A percentile compares a stretch with the other conserved stretches of the same genome.
Evolutionary conservation across 2,888 invertebrate species (phyloP).

Genomic region (Leptinotarsa tumamoca): DNA sequence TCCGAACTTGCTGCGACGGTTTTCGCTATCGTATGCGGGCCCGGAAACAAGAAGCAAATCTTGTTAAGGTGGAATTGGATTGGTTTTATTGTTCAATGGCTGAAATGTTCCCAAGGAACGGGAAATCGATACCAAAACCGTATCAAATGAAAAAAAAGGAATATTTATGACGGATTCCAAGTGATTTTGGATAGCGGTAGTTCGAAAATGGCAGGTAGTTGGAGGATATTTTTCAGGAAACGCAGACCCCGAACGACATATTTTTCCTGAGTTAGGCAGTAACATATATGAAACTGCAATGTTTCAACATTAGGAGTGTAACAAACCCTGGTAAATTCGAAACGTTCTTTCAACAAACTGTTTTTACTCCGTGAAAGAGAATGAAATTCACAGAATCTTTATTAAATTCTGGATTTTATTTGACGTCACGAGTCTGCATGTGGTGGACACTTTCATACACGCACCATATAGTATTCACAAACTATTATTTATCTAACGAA

Average conservation of each 20-base stretch:
- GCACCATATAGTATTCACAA: too few relatives aligned
- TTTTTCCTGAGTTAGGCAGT: too few relatives aligned
- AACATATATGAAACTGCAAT: neutral
- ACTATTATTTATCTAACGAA: too few relatives aligned
- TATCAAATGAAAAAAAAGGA: neutral
- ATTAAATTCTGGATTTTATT: too few relatives aligned
- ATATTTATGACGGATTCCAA: conserved; percentile 19
- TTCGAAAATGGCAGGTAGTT: neutral
- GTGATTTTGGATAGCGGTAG: neutral
- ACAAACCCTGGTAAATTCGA: neutral
- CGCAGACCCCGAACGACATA: neutral
- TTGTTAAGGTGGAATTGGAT: conserved; percentile 36
- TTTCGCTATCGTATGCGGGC: conserved; percentile 31
- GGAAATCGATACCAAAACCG: conserved; percentile 21
- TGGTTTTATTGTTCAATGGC: conserved; percentile 34
- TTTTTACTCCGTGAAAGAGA: too few relatives aligned
- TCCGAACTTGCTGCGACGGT: conserved; percentile 29
- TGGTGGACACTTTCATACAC: too few relatives aligned
- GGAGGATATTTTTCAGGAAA: neutral
- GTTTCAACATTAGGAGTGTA: neutral
- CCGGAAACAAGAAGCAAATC: conserved; percentile 42
- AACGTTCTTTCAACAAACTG: neutral
- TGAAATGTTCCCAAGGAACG: conserved; percentile 12
- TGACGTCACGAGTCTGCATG: too few relatives aligned
- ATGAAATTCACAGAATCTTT: too few relatives aligned